A percentile compares a stretch with the other conserved stretches of the same genome.
phyloP scores from a whole-genome alignment of 2,888 invertebrate species.

The Theretra japonica region DNA sequence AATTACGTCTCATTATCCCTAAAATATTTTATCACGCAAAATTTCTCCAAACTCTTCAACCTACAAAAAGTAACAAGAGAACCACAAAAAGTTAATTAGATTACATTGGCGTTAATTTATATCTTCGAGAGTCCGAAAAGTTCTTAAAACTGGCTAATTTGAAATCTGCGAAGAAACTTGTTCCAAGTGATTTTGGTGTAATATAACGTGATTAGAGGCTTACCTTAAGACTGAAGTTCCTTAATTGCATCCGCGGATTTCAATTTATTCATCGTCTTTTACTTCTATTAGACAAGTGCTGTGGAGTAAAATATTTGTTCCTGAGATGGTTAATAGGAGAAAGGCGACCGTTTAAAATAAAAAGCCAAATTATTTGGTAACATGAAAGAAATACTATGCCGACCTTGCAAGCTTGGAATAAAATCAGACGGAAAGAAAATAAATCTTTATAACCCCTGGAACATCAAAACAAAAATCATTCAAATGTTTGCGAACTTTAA shows the following conservation, averaged over 20 bases:
- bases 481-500: no score
- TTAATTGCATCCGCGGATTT: conserved; percentile 27
- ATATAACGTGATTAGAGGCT: conserved; percentile 27
- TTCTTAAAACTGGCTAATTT: conserved; percentile 28
- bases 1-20: not conserved
- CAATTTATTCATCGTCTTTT: not conserved
- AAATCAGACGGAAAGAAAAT: no score
- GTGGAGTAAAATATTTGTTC: no score
- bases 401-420: no score
- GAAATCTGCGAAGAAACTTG: conserved; percentile 24
- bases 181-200: conserved; percentile 26
- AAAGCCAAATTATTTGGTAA: no score
- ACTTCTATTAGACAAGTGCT: not conserved
- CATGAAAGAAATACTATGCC: no score
- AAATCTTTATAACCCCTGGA: no score
- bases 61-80: not conserved
- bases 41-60: not conserved
- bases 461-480: no score
- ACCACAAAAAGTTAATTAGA: conserved; percentile 21
- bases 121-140: not conserved
- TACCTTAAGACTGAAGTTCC: conserved; percentile 16
- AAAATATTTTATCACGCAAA: not conserved
- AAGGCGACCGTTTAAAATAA: no score
- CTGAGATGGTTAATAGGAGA: no score
- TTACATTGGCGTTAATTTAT: conserved; percentile 20